A percentile compares a stretch with the other conserved stretches of the same genome.
Conservation (phyloP, 1,140 invertebrate genomes). For the Cheumatopsyche charites region DNA sequence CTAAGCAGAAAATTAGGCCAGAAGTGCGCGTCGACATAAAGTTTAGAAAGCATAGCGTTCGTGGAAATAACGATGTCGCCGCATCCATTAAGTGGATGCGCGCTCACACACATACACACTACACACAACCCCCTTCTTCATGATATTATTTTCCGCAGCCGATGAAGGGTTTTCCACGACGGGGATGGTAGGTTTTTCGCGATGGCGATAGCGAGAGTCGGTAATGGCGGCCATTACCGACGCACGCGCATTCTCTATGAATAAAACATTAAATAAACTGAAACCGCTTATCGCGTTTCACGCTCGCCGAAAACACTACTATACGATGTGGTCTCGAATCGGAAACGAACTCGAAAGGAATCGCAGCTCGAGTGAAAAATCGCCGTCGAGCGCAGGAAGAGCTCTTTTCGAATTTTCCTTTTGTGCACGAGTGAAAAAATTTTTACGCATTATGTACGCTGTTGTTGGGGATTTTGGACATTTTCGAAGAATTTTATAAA, state of each 20-base stretch:
- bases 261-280: constrained; percentile 47
- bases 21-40: background rate
- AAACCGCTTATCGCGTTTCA: constrained; percentile 44
- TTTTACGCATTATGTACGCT: too few species aligned
- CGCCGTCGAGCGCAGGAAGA: background rate
- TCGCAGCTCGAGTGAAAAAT: background rate
- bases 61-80: constrained; percentile 36
- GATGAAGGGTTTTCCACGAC: too few species aligned
- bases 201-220: constrained; percentile 39
- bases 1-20: background rate
- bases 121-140: too few species aligned
- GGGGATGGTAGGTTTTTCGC: constrained; percentile 21
- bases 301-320: constrained; percentile 37
- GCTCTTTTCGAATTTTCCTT: background rate
- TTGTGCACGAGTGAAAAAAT: too few species aligned
- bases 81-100: constrained; percentile 31
- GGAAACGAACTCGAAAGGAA: constrained; percentile 18
- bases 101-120: background rate
- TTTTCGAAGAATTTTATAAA: too few species aligned
- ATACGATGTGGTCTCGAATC: background rate
- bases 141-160: too few species aligned
- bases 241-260: constrained; percentile 40
- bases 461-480: too few species aligned
- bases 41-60: constrained; percentile 5
- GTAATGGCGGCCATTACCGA: constrained; percentile 41